Evolutionary conservation across 2,888 invertebrate genomes (phyloP), one percentile per base, ranked within the genome.

Genomic region (Epinotia ramella): DNA sequence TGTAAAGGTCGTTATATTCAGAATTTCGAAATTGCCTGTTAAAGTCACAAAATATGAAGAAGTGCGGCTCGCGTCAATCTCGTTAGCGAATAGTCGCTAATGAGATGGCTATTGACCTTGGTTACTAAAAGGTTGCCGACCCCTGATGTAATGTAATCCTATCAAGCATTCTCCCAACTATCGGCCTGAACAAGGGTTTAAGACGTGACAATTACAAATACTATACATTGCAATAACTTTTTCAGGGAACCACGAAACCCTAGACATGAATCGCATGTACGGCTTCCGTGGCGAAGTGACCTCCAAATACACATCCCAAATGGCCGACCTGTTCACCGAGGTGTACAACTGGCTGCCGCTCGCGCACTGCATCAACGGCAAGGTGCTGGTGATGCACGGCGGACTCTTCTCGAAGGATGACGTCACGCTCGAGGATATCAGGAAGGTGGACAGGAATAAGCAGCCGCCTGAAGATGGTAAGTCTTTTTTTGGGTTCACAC

Each of bases 191-290:
- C 5, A 6, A 33, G 1, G 33, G 33, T 33, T 33, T 33, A 28
- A 28, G 33, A 6, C 28, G 28, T 5, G 33, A 33, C 33, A 33
- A 6, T 33, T 1, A 40, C 40, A 40, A 40, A 40, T 7, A 9
- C 40, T 40, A 40, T 9, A 40, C 40, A 40, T 9, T 40, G 9
- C 9, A 7, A 40, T 9, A 6, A 40, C 40, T 68, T 57, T 79
- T 82, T 1, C 89, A 98, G 98, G 99, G n/a, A 99, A 99, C 93
- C 99, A 99, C 88, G 99, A 99, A 89, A 99, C 99, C 82, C 96
- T 97, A 64, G 98, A 98, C 77, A 99, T 99, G 99, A 99, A 99
- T 93, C 98, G 99, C 92, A 99, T 99, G 98, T 99, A 99, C 91
- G 99, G 99, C 1, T 99, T 99, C 95, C 98, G 99, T 79, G 99